Conservation (phyloP, 2,888 invertebrate species). For the Ophion ellenae region DNA sequence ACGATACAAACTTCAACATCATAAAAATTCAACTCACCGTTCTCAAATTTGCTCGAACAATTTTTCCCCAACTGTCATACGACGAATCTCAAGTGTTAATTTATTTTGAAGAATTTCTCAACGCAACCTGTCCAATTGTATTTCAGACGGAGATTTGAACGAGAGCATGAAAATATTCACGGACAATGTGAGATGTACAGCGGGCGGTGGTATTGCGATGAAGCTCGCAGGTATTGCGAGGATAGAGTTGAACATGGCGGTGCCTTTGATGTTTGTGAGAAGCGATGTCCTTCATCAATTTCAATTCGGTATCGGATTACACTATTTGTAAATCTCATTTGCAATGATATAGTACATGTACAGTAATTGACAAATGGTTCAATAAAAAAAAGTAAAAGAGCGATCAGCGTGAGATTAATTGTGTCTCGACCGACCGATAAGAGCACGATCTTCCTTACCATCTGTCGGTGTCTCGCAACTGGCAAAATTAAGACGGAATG, state of each 20-base stretch:
- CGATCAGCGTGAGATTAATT: background rate
- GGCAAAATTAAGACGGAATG: no score
- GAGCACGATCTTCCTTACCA: conserved; percentile 18
- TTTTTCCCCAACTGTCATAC: no score
- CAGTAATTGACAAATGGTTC: conserved; percentile 37
- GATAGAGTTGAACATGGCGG: conserved; percentile 97
- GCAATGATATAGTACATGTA: conserved; percentile 68
- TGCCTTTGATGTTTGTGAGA: conserved; percentile 88
- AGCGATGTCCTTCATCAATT: conserved; percentile 90
- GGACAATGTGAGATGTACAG: conserved; percentile 88
- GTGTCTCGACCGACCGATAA: conserved; percentile 1
- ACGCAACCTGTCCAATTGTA: conserved; percentile 7
- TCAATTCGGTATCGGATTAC: conserved; percentile 93
- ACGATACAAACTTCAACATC: no score
- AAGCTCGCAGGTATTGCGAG: conserved; percentile 94
- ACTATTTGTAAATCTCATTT: conserved; percentile 87
- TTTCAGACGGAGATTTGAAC: conserved; percentile 83
- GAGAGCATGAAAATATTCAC: conserved; percentile 83
- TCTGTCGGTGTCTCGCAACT: conserved; percentile 21
- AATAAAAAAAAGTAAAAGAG: conserved; percentile 22
- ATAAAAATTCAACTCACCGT: no score
- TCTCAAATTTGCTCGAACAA: no score
- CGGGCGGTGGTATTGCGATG: conserved; percentile 93
- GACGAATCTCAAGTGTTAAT: no score
- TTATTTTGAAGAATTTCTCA: background rate